Evolutionary conservation across 2,797 vertebrate species (phyloP), one percentile per base, ranked within the genome.

Genomic region (Clarias pachynema): DNA sequence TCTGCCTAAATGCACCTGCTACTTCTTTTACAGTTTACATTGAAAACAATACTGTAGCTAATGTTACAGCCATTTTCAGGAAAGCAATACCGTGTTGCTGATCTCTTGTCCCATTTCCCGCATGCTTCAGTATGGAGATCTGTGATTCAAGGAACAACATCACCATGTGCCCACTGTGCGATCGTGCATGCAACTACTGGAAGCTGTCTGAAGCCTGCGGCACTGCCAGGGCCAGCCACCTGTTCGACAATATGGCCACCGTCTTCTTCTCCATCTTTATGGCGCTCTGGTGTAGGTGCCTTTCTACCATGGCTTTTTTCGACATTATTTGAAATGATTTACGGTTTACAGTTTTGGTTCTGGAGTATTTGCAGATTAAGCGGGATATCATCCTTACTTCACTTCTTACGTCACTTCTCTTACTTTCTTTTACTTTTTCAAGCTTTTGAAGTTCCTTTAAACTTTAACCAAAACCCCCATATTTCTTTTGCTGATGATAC

Each of bases 241-340:
- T 97, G 79, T 97, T 97, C 37, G 96, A 97, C 92, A 97, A 97
- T 90, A 95, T 95, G 0, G 96, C 96, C 68, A 97, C 96, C 0
- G 96, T 97, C 88, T 95, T 97, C 93, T 97, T 97, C 91, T 96
- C 96, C 0, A 90, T 97, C 89, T 97, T 97, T 89, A 97, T 97
- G 96, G 96, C 96, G 83, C 94, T 97, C 79, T 97, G 96, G 96
- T 96, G 96, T 97, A 91, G 94, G 96, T 62, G 26, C 56, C 53
- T 56, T 70, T 70, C 22, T 75, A 53, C n/a, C n/a, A 16, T 74
- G 56, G 60, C 53, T 63, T 63, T 82, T 65, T 14, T 49, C 49
- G 10, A 12, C 49, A 14, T 53, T 29, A 31, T 70, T 24, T 37
- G 2, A 16, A 20, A 12, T 79, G 31, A 62, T 66, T 66, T 84